A percentile compares a stretch with the other conserved stretches of the same genome.
Conservation (phyloP, 2,113 vertebrate species). For the Bettongia penicillata region DNA sequence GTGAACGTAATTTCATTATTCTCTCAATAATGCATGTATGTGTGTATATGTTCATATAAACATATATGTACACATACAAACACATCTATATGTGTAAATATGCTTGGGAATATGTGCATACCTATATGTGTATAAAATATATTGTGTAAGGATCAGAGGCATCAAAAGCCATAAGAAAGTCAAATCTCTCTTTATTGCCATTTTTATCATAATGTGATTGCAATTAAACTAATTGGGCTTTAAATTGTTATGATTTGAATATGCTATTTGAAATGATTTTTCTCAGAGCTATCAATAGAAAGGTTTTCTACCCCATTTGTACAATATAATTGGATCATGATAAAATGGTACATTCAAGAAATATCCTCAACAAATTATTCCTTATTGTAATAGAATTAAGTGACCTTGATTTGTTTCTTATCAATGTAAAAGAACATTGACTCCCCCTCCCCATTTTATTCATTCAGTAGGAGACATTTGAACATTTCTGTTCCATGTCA, state of each 20-base stretch:
- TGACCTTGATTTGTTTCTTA: neutral
- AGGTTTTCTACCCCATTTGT: neutral
- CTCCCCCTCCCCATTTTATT: neutral
- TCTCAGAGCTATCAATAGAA: neutral
- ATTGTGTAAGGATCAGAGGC: neutral
- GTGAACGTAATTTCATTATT: neutral
- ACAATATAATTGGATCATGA: neutral
- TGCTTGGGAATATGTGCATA: neutral
- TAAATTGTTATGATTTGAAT: neutral
- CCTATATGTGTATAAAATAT: neutral
- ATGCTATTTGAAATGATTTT: slow-evolving; percentile 17
- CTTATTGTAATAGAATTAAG: neutral
- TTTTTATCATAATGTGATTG: neutral
- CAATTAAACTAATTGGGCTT: neutral
- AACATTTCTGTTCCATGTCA: neutral
- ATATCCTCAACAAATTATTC: slow-evolving; percentile 20
- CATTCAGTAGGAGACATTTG: neutral
- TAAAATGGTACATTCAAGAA: neutral
- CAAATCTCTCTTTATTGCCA: neutral
- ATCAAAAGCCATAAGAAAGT: neutral
- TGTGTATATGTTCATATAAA: neutral
- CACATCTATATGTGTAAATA: neutral
- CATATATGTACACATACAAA: neutral
- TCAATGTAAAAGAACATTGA: neutral
- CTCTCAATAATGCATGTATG: neutral